Conservation (phyloP, 2,888 invertebrate species). For the Acheta domesticus region DNA sequence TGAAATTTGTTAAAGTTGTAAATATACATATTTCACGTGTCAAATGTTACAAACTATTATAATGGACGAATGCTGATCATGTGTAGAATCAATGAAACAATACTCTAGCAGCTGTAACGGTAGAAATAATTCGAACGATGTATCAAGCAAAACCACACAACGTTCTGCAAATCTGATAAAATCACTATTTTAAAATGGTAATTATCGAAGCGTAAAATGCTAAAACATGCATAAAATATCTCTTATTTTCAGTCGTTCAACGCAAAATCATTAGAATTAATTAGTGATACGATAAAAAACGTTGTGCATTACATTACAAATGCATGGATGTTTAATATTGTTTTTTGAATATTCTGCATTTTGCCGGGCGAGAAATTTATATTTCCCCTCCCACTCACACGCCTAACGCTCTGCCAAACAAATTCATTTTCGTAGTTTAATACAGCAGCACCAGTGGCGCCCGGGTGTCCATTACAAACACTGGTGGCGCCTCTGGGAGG, state of each 20-base stretch:
- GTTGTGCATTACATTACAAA: not conserved
- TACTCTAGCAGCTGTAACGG: too few relatives aligned
- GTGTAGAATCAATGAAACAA: too few relatives aligned
- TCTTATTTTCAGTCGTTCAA: not conserved
- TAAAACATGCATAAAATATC: not conserved
- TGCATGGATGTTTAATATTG: not conserved
- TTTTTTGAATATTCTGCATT: not conserved
- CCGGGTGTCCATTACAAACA: not conserved
- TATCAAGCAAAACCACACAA: not conserved
- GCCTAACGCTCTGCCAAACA: not conserved
- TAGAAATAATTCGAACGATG: not conserved
- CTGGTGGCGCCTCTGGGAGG: not conserved
- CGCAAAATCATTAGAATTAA: conserved; percentile 1
- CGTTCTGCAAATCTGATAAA: conserved; percentile 1
- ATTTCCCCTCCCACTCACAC: too few relatives aligned
- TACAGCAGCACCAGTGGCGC: not conserved
- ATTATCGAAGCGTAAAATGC: not conserved
- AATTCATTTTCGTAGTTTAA: conserved; percentile 1
- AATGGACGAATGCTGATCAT: too few relatives aligned
- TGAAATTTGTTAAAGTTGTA: too few relatives aligned
- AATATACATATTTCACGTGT: too few relatives aligned
- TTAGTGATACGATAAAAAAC: not conserved
- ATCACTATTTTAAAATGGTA: conserved; percentile 9
- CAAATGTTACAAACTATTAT: too few relatives aligned
- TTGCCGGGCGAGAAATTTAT: too few relatives aligned